Percentiles rank a stretch among this genome's conserved stretches.
Evolutionary conservation across 2,797 vertebrate genomes (phyloP).

Genomic region (Jordanella pulchra): DNA sequence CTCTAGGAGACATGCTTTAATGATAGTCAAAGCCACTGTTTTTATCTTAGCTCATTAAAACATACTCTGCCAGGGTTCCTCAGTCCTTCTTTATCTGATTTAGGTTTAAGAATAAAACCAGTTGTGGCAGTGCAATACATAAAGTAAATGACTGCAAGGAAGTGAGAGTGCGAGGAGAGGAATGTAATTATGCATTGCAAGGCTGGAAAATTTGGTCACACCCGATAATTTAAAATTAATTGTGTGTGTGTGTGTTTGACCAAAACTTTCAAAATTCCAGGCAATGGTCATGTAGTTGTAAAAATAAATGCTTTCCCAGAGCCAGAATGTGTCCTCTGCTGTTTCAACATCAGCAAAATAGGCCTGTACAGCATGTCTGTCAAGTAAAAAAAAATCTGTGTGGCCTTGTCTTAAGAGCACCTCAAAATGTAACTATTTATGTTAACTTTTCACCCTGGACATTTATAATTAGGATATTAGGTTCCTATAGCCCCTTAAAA

Average conservation of each 20-base stretch:
- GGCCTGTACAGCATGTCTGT: not conserved
- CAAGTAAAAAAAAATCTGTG: no score
- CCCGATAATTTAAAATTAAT: constrained; percentile 1
- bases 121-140: not conserved
- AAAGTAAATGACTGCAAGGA: not conserved
- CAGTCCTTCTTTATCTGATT: constrained; percentile 29
- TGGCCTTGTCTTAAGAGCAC: not conserved
- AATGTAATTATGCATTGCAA: constrained; percentile 5
- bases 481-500: no score
- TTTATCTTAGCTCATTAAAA: constrained; percentile 33
- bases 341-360: not conserved
- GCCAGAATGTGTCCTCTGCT: not conserved
- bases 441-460: not conserved
- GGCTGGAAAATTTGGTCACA: not conserved
- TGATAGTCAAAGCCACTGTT: constrained; percentile 25
- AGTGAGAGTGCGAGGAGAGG: not conserved
- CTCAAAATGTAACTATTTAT: not conserved
- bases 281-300: not conserved
- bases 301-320: not conserved
- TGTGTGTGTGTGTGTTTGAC: not conserved
- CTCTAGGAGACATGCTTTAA: constrained; percentile 34
- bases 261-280: constrained; percentile 1
- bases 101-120: constrained; percentile 9
- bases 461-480: not conserved
- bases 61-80: constrained; percentile 5